phyloP scores from a whole-genome alignment of 2,113 vertebrate genomes.

The Macrotus californicus region DNA sequence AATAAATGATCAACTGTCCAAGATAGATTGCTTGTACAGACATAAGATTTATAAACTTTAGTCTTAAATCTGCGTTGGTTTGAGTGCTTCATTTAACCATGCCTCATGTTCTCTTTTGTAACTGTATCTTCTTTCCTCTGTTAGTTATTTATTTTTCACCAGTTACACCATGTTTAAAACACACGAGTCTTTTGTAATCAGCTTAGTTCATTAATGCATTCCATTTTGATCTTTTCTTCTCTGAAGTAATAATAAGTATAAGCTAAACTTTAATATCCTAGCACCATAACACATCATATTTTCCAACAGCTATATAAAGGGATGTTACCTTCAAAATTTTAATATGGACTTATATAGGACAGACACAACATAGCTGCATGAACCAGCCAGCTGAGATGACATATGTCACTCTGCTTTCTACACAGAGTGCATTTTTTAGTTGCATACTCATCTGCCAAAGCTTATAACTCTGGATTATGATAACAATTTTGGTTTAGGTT shows the following conservation, averaged over 20 bases:
- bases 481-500: constrained; percentile 56
- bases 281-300: not conserved
- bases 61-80: not conserved
- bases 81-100: not conserved
- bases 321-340: not conserved
- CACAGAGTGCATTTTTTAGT: constrained; percentile 2
- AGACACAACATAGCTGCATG: constrained; percentile 13
- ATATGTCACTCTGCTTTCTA: not conserved
- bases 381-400: constrained; percentile 26
- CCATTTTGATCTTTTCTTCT: not conserved
- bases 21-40: not conserved
- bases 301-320: not conserved
- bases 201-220: not conserved
- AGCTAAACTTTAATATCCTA: not conserved
- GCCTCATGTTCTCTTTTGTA: accelerated
- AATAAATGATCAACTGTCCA: not conserved
- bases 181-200: not conserved
- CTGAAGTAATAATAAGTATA: not conserved
- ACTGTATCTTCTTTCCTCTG: not conserved
- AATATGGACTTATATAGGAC: not conserved
- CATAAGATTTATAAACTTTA: not conserved
- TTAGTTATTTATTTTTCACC: not conserved
- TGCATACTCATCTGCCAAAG: constrained; percentile 4
- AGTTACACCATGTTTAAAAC: not conserved
- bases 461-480: constrained; percentile 52